These are phyloP conservation scores for Cromileptes altivelis DNA, from an alignment of 2,113 vertebrate species.

Conservation along the genomic window DNA sequence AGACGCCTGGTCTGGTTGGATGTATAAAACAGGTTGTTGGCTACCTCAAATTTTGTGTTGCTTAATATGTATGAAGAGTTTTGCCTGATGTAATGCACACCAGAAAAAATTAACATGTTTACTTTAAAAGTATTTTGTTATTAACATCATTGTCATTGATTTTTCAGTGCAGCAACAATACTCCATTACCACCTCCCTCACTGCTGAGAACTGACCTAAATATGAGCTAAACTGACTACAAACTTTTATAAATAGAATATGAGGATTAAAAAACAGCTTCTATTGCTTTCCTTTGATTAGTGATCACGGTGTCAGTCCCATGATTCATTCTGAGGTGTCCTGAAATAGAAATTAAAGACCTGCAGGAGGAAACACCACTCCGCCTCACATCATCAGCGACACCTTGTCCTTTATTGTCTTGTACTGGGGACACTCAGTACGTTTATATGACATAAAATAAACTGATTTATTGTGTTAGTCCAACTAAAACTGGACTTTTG, in stretches of 20 bases:
- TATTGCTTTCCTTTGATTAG: not conserved
- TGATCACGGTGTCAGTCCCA: not conserved
- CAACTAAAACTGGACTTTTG: no score
- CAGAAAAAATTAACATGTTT: no score
- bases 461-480: no score
- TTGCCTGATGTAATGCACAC: no score
- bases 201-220: not conserved
- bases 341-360: slow-evolving; percentile 10
- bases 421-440: not conserved
- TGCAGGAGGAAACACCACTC: not conserved
- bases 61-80: no score
- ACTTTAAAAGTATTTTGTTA: no score
- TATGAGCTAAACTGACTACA: not conserved
- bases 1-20: no score
- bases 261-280: not conserved
- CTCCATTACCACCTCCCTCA: not conserved
- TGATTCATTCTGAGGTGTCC: not conserved
- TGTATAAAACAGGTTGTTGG: no score
- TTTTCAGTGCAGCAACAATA: not conserved
- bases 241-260: not conserved
- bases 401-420: not conserved
- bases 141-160: no score
- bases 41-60: no score
- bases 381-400: not conserved
- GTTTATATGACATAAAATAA: no score